Evolutionary conservation across 2,888 invertebrate genomes (phyloP).

Genomic region (Melieria omissa): DNA sequence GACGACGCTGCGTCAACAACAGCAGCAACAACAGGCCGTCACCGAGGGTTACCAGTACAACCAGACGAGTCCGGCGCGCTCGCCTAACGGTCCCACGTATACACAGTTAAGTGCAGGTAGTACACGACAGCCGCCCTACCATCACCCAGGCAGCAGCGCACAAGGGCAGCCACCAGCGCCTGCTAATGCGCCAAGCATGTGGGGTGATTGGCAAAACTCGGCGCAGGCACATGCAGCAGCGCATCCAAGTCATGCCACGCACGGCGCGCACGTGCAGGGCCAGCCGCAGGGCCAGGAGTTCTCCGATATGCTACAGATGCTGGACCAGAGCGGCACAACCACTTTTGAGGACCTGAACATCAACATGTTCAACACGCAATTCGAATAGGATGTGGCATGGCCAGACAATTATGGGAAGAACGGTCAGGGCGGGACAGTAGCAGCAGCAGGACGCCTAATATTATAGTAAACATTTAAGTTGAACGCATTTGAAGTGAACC

Average conservation of each 20-base stretch:
- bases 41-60: conserved; percentile 78
- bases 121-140: conserved; percentile 68
- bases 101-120: conserved; percentile 80
- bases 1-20: conserved; percentile 59
- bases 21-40: conserved; percentile 68
- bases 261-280: conserved; percentile 67
- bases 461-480: too few species aligned
- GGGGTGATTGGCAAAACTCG: conserved; percentile 77
- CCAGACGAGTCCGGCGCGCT: conserved; percentile 81
- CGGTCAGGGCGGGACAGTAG: too few species aligned
- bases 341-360: conserved; percentile 90
- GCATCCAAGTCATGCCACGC: conserved; percentile 55
- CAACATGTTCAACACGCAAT: conserved; percentile 88
- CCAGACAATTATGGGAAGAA: too few species aligned
- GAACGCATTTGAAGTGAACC: too few species aligned
- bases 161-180: conserved; percentile 52
- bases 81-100: conserved; percentile 86
- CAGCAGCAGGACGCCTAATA: too few species aligned
- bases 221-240: conserved; percentile 68
- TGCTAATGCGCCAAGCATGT: conserved; percentile 72
- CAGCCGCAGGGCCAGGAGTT: conserved; percentile 81
- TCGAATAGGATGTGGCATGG: conserved; percentile 69
- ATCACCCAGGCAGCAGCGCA: conserved; percentile 61
- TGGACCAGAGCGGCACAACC: conserved; percentile 84
- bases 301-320: conserved; percentile 92